Evolutionary conservation across 2,888 invertebrate genomes (phyloP).

Genomic region (Myopa tessellatipennis): DNA sequence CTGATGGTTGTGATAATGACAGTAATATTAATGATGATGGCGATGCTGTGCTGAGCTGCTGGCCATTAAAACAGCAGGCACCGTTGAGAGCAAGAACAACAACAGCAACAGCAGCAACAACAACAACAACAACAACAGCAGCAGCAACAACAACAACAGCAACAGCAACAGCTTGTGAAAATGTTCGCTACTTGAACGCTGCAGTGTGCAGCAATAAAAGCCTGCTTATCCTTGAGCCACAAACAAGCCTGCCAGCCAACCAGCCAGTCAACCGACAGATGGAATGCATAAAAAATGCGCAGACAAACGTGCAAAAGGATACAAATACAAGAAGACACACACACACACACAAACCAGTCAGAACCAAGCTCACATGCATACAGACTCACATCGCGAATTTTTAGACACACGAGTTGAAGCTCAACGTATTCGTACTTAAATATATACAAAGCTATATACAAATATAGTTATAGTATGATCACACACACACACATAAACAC

Average conservation of each 20-base stretch:
- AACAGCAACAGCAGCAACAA: not conserved
- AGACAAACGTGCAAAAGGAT: constrained; percentile 32
- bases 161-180: not conserved
- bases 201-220: constrained; percentile 41
- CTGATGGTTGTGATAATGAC: not conserved
- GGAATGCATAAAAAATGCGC: constrained; percentile 15
- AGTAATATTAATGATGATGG: not conserved
- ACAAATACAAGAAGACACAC: constrained; percentile 4
- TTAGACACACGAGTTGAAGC: not conserved
- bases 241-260: constrained; percentile 49
- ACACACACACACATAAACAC: constrained; percentile 11
- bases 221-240: constrained; percentile 62
- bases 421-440: too few relatives aligned
- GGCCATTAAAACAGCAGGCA: too few relatives aligned
- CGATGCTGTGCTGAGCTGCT: too few relatives aligned
- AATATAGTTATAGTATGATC: not conserved
- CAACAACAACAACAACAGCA: not conserved
- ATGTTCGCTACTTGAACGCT: not conserved
- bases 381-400: not conserved
- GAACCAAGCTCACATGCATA: too few relatives aligned
- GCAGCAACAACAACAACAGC: not conserved
- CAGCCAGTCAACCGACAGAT: constrained; percentile 32
- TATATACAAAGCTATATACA: too few relatives aligned
- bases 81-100: constrained; percentile 12
- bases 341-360: constrained; percentile 27